Conservation (phyloP, 2,888 invertebrate species). For the Helobdella robusta region DNA sequence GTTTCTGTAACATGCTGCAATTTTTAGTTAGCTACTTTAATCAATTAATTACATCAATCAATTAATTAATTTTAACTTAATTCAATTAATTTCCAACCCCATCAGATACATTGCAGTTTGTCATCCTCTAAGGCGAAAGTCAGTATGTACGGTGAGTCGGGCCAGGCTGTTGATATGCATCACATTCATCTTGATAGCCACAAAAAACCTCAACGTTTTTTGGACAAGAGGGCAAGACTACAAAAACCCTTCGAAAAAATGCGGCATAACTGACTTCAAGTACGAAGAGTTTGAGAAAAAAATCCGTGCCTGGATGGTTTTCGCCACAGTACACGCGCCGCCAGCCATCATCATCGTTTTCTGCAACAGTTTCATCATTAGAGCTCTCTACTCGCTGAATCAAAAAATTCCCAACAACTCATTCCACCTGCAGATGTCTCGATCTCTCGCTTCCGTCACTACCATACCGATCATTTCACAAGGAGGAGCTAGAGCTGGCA, state of each 20-base stretch:
- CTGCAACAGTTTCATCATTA: conserved; percentile 35
- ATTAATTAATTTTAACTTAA: no score
- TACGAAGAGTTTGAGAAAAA: conserved; percentile 32
- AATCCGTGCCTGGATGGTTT: conserved; percentile 36
- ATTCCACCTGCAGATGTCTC: background rate
- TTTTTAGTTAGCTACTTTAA: no score
- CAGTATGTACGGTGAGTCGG: conserved; percentile 37
- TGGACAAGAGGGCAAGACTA: conserved; percentile 38
- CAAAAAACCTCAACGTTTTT: conserved; percentile 41
- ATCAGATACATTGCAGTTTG: conserved; percentile 41
- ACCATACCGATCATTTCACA: background rate
- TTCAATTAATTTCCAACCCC: no score
- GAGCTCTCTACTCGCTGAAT: conserved; percentile 29
- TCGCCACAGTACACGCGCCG: conserved; percentile 30
- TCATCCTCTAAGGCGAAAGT: conserved; percentile 38
- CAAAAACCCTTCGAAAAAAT: background rate
- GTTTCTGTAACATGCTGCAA: no score
- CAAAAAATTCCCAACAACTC: no score
- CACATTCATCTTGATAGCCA: conserved; percentile 32
- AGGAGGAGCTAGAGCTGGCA: background rate
- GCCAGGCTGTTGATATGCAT: conserved; percentile 35
- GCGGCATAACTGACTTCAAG: conserved; percentile 5
- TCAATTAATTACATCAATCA: no score
- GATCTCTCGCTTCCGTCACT: background rate
- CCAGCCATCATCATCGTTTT: conserved; percentile 35